phyloP scores from a whole-genome alignment of 2,113 vertebrate species.

The Redunca redunca region DNA sequence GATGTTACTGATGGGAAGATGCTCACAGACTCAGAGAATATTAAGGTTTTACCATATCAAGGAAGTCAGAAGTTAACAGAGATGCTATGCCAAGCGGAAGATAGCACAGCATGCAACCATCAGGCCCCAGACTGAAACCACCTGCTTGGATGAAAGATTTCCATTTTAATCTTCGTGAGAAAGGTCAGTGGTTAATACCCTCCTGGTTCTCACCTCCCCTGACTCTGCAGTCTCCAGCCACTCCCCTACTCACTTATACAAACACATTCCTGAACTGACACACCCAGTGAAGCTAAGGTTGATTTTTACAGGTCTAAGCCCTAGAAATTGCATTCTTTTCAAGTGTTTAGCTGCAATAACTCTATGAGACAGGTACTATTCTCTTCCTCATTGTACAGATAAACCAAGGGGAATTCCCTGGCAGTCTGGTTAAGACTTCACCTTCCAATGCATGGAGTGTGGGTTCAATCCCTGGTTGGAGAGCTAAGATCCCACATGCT shows the following conservation, averaged over 20 bases:
- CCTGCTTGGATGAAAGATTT: not conserved
- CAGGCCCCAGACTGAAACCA: not conserved
- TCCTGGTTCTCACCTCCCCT: no score
- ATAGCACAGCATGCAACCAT: not conserved
- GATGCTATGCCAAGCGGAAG: not conserved
- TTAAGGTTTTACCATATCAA: not conserved
- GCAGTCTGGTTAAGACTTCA: not conserved
- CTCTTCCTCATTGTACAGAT: not conserved
- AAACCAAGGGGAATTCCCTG: not conserved
- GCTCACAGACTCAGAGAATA: not conserved
- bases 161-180: not conserved
- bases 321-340: not conserved
- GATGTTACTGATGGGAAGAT: not conserved
- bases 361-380: accelerated
- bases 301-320: not conserved
- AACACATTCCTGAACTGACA: not conserved
- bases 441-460: not conserved
- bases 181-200: not conserved
- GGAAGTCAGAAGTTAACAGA: not conserved
- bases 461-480: not conserved
- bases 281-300: accelerated
- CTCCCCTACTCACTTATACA: not conserved
- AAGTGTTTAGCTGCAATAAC: not conserved
- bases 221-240: not conserved
- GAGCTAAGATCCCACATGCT: not conserved